Conservation (phyloP, 2,888 invertebrate genomes). For the Mechanitis mazaeus region DNA sequence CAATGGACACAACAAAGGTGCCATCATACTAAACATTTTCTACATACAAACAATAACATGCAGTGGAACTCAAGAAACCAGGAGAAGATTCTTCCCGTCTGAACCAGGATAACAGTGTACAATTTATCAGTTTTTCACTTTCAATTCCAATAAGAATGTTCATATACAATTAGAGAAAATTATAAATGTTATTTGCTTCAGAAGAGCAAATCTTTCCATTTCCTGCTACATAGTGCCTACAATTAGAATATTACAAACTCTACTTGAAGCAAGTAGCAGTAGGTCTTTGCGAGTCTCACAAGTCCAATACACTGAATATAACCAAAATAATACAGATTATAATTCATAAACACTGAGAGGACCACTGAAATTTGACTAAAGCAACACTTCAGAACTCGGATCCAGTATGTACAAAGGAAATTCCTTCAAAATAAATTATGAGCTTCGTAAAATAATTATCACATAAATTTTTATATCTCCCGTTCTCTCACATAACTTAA, state of each 20-base stretch:
- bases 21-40: constrained; percentile 41
- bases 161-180: constrained; percentile 30
- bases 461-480: constrained; percentile 72
- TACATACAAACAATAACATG: constrained; percentile 66
- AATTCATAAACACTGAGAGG: constrained; percentile 50
- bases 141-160: constrained; percentile 44
- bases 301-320: constrained; percentile 51
- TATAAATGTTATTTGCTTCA: constrained; percentile 21
- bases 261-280: constrained; percentile 66
- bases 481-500: constrained; percentile 67
- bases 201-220: constrained; percentile 27
- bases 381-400: constrained; percentile 42
- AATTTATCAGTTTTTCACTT: constrained; percentile 37
- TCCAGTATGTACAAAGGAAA: constrained; percentile 69
- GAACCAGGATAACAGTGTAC: constrained; percentile 29
- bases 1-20: constrained; percentile 14
- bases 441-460: constrained; percentile 76
- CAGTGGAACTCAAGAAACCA: constrained; percentile 38
- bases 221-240: constrained; percentile 56
- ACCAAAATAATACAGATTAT: constrained; percentile 53
- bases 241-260: constrained; percentile 64
- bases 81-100: constrained; percentile 33
- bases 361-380: constrained; percentile 34
- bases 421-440: constrained; percentile 74
- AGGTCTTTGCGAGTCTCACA: constrained; percentile 54